Percentiles rank a stretch among this genome's conserved stretches.
Evolutionary conservation across 2,797 vertebrate species (phyloP).

Genomic region (Sebastolobus altivelis): DNA sequence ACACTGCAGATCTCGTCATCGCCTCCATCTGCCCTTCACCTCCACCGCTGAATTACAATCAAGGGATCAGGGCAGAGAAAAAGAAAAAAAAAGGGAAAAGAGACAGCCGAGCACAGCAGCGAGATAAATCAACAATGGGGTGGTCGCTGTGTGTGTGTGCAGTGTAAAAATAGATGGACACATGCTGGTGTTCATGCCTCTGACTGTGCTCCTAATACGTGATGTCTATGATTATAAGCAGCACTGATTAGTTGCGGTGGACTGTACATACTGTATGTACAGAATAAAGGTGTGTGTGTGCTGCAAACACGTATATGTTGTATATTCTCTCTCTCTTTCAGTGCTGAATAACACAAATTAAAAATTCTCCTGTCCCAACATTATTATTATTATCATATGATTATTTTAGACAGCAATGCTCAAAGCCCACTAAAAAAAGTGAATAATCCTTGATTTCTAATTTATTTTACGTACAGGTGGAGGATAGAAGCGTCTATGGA

Average conservation of each 20-base stretch:
- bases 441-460: background rate
- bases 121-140: constrained; percentile 27
- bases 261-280: background rate
- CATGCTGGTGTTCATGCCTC: constrained; percentile 20
- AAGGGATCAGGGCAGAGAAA: constrained; percentile 34
- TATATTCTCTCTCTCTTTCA: background rate
- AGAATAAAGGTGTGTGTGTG: background rate
- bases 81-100: background rate
- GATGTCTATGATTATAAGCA: background rate
- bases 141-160: background rate
- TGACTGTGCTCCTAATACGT: background rate
- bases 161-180: background rate
- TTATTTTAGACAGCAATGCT: too few relatives aligned
- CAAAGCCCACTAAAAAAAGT: too few relatives aligned
- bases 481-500: background rate
- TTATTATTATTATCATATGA: background rate
- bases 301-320: background rate
- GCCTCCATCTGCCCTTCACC: constrained; percentile 55
- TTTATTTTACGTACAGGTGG: too few relatives aligned
- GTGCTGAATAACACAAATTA: background rate
- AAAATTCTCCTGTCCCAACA: background rate
- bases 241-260: background rate
- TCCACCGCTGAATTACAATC: constrained; percentile 58
- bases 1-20: constrained; percentile 21
- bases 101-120: background rate